Base-by-base conservation (phyloP, 2,113 vertebrate species). In the Crypturellus undulatus region DNA sequence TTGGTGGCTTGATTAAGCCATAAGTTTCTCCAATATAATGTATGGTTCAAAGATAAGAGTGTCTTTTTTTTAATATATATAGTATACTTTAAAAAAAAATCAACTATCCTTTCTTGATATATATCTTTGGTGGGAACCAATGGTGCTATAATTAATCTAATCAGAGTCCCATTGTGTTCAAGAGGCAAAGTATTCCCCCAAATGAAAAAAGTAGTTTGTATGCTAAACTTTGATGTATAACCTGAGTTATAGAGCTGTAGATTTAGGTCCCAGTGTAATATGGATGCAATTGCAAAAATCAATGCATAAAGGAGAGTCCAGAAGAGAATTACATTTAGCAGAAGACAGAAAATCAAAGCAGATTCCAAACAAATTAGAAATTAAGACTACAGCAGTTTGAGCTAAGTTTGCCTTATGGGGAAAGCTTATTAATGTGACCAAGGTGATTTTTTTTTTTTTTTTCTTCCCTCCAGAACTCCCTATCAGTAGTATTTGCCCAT, bases 311-410 rank as follows among this genome's bases (percentile, higher is more conserved):
- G 76, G 58, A 93, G 77, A 86, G 69, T 84, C 78, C 26, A 68
- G 70, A 83, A 90, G 82, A 93, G 63, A 88, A 76, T 81, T 76
- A 62, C 79, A 72, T 94, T 95, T 92, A 96, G 80, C 40, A 71
- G 36, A 56, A 93, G 94, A 92, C 90, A 96, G 93, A 95, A 97
- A 94, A 96, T 95, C 93, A 94, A 97, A 96, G 7, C 64, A 64
- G 76, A 86, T 89, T 94, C 80, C 77, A 93, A 62, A 93, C 70
- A 95, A 90, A 90, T 96, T 81, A 73, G 84, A 96, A 96, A 89
- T 80, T 81, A 93, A 84, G 75, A 49, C 80, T 72, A 51, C 68
- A 93, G 78, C 78, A 91, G 84, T 68, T 89, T 84, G 68, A 92
- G 73, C 47, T 3, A 12, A 73, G 20, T 86, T 58, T 56, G 34